Percentiles rank a stretch among this genome's conserved stretches.
Conservation (phyloP, 2,888 invertebrate species). For the Zygaena filipendulae region DNA sequence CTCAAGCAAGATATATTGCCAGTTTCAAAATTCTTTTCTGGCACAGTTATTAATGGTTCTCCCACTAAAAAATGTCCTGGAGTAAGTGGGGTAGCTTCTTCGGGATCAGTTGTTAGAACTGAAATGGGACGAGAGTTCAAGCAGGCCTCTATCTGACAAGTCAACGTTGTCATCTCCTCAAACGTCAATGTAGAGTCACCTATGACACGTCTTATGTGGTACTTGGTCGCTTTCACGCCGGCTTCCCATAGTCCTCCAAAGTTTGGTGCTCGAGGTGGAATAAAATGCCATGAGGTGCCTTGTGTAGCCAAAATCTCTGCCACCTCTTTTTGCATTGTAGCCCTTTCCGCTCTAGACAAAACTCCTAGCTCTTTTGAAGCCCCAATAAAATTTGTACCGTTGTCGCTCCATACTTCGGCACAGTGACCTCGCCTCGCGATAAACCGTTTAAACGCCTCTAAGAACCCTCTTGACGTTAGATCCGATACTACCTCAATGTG, state of each 20-base stretch:
- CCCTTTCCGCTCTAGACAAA: constrained; percentile 2
- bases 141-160: constrained; percentile 6
- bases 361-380: constrained; percentile 11
- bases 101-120: too few species aligned
- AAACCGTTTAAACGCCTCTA: constrained; percentile 18
- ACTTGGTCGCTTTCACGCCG: too few species aligned
- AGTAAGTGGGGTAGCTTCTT: constrained; percentile 10
- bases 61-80: constrained; percentile 16
- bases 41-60: constrained; percentile 8
- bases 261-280: constrained; percentile 12
- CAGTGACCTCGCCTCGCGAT: constrained; percentile 16
- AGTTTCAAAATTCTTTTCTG: constrained; percentile 9
- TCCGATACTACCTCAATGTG: constrained; percentile 16
- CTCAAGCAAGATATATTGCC: constrained; percentile 5
- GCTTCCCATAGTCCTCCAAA: constrained; percentile 13
- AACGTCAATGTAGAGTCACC: constrained; percentile 7
- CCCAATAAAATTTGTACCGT: constrained; percentile 18
- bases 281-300: constrained; percentile 12
- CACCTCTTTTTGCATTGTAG: too few species aligned
- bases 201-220: constrained; percentile 5
- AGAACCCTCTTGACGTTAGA: constrained; percentile 12
- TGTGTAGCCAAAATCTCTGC: too few species aligned
- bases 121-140: constrained; percentile 7
- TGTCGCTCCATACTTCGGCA: constrained; percentile 18
- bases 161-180: constrained; percentile 7